phyloP scores from a whole-genome alignment of 2,888 invertebrate species.

The Rhingia rostrata region DNA sequence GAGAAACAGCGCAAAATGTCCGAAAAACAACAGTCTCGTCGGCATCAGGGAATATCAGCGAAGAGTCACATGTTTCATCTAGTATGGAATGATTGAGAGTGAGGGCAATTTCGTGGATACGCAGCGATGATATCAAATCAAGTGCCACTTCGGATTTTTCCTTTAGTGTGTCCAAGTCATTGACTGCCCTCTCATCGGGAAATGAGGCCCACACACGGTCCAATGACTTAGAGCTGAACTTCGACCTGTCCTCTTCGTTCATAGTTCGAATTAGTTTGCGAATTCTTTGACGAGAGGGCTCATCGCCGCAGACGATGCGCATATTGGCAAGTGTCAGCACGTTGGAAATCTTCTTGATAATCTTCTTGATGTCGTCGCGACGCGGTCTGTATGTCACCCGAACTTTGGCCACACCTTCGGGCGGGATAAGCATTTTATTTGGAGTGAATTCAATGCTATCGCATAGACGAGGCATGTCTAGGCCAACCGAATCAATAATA shows the following conservation, averaged over 20 bases:
- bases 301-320: constrained; percentile 84
- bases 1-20: constrained; percentile 79
- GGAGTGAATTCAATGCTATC: constrained; percentile 82
- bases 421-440: constrained; percentile 82
- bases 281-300: constrained; percentile 83
- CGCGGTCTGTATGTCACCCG: constrained; percentile 83
- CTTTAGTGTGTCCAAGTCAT: constrained; percentile 77
- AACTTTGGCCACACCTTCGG: constrained; percentile 81
- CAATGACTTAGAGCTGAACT: constrained; percentile 77
- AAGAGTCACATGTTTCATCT: constrained; percentile 79
- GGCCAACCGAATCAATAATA: constrained; percentile 79
- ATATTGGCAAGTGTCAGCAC: constrained; percentile 83
- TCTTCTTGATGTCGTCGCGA: constrained; percentile 83
- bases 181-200: constrained; percentile 78
- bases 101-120: constrained; percentile 80
- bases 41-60: constrained; percentile 79
- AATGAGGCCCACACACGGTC: constrained; percentile 79
- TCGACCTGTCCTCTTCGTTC: constrained; percentile 77
- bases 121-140: constrained; percentile 79
- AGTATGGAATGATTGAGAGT: constrained; percentile 80
- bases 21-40: constrained; percentile 82
- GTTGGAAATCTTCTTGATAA: constrained; percentile 79
- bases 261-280: constrained; percentile 79
- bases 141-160: constrained; percentile 79
- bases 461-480: constrained; percentile 79